Base-by-base conservation (phyloP, 2,888 invertebrate species). In the Drosophila subquinaria region DNA sequence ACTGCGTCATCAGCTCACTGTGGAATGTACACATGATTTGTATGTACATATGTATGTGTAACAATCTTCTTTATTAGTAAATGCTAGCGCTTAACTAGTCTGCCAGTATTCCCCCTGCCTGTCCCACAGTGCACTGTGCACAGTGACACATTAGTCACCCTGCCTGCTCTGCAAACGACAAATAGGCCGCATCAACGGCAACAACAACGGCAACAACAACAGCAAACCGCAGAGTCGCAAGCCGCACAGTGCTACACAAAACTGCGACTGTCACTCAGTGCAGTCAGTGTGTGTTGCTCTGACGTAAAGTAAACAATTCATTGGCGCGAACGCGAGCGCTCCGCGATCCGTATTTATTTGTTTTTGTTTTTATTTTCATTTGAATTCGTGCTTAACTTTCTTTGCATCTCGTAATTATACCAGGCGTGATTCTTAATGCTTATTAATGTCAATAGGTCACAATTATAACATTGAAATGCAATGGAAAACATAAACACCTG, bases 241-340 rank as follows among this genome's bases (percentile, higher is more conserved):
- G 27, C 1, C 51, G 38, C 61, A 55, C 55, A 55, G 51, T 52
- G 55, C 33, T 33, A 38, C 50, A 56, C 42, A 38, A 47, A 33
- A 35, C 8, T 11, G 27, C 33, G 33, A 17, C 33, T 47, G 55
- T 64, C 69, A 30, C 8, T 30, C 30, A 69, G 64, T 69, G 40
- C 57, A 47, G 38, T 57, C 57, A 47, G 38, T 57, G 33, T 55
- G 43, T 63, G 56, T 63, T 59, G 69, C 40, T 69, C 51, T 64
- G 69, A 52, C 57, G 63, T 38, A 50, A 50, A 43, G 67, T 69
- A 57, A 63, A 68, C 68, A 69, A 57, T 17, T 56, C 55, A 56
- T 43, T 56, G 55, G 30, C 50, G 66, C 51, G 51, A 36, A 30
- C 30, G 64, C 36, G 42, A 17, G 57, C 57, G 57, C 35, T 47